Conservation (phyloP, 2,888 invertebrate species). For the Xanthia togata region DNA sequence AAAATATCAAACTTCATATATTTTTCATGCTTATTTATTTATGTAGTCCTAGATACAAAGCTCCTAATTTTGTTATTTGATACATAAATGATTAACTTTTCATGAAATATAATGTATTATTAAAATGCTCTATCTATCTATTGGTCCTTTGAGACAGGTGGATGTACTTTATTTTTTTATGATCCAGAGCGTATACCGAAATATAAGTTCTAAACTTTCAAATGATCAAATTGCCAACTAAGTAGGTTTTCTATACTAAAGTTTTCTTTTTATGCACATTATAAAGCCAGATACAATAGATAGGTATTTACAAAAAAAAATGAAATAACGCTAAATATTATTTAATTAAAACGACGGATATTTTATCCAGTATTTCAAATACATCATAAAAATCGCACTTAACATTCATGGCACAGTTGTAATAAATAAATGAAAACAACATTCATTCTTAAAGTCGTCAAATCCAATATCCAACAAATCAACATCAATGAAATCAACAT, state of each 20-base stretch:
- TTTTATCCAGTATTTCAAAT: not conserved
- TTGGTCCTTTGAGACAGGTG: too few species aligned
- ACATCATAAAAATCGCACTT: not conserved
- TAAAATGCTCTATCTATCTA: too few species aligned
- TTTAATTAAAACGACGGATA: not conserved
- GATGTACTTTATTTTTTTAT: too few species aligned
- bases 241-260: too few species aligned
- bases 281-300: not conserved
- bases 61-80: too few species aligned
- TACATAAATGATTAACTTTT: too few species aligned
- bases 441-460: not conserved
- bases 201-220: not conserved
- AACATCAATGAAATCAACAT: conserved; percentile 32
- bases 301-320: not conserved
- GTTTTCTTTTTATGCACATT: not conserved
- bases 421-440: not conserved
- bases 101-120: too few species aligned
- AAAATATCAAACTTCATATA: too few species aligned
- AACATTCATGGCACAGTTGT: not conserved
- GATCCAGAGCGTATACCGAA: not conserved
- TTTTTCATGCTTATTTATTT: too few species aligned
- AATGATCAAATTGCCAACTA: not conserved
- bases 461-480: conserved; percentile 40
- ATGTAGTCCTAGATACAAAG: too few species aligned
- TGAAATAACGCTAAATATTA: not conserved